Conservation (phyloP, 1,140 invertebrate species). For the Rhagoletis pomonella region DNA sequence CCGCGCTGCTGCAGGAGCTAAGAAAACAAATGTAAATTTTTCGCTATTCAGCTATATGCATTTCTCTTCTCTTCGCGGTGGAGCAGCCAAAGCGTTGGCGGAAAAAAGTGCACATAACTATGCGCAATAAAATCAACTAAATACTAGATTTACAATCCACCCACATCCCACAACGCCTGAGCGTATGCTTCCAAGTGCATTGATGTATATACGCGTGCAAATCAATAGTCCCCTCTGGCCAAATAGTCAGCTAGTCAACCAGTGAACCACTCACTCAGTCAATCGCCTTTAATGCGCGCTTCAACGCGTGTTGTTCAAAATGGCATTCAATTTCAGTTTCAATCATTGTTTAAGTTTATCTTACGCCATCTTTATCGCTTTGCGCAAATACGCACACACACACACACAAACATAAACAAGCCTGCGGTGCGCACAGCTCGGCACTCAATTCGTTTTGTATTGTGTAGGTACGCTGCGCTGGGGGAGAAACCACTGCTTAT, state of each 20-base stretch:
- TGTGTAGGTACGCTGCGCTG: background rate
- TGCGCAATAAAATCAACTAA: background rate
- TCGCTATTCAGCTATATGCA: background rate
- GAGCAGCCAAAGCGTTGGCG: too few relatives aligned
- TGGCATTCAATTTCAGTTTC: constrained; percentile 42
- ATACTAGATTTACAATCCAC: background rate
- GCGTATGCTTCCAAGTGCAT: background rate
- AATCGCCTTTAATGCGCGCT: background rate
- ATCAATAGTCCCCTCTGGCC: background rate
- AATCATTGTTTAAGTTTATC: constrained; percentile 44
- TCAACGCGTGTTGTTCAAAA: background rate
- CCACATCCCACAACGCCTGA: background rate
- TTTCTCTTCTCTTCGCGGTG: background rate
- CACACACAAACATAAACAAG: background rate
- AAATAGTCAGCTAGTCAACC: constrained; percentile 1
- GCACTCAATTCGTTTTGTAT: constrained; percentile 1
- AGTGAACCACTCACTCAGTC: background rate
- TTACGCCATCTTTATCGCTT: constrained; percentile 39
- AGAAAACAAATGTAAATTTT: constrained; percentile 34
- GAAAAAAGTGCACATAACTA: background rate
- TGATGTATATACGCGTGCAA: too few relatives aligned
- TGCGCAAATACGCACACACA: background rate
- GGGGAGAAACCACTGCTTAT: background rate
- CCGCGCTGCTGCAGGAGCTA: background rate
- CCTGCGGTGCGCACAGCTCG: background rate